phyloP scores from a whole-genome alignment of 2,888 invertebrate genomes.

The Phasia obesa region DNA sequence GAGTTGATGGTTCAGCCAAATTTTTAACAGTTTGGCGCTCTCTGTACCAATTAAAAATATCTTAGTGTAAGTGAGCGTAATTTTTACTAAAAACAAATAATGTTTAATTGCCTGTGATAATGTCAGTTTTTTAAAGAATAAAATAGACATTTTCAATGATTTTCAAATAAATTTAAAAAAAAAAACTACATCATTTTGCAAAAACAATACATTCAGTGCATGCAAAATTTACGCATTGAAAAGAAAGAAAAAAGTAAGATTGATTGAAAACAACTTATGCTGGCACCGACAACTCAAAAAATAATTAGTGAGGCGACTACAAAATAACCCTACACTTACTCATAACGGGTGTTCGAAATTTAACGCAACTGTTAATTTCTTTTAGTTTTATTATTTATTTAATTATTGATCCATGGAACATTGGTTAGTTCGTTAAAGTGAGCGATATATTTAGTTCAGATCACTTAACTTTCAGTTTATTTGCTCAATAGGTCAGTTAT shows the following conservation, averaged over 20 bases:
- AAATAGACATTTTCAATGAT: constrained; percentile 28
- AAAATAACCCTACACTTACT: constrained; percentile 10
- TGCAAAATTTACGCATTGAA: constrained; percentile 43
- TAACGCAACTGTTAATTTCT: no score
- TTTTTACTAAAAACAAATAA: constrained; percentile 33
- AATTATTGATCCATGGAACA: no score
- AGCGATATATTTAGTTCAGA: no score
- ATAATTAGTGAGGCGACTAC: neutral
- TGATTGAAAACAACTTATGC: constrained; percentile 51
- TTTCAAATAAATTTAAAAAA: constrained; percentile 41
- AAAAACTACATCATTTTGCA: constrained; percentile 56
- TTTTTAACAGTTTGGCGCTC: constrained; percentile 32
- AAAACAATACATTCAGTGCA: constrained; percentile 60
- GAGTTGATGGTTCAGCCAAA: no score
- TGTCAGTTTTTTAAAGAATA: constrained; percentile 13
- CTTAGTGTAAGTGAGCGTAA: constrained; percentile 15
- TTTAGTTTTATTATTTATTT: no score
- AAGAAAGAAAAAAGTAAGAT: constrained; percentile 19
- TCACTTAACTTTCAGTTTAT: no score
- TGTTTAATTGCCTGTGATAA: constrained; percentile 38
- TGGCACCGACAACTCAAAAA: constrained; percentile 1
- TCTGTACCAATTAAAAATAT: constrained; percentile 31
- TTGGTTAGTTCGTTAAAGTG: no score
- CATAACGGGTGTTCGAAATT: no score
- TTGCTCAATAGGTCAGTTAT: no score